Base-by-base conservation (phyloP, 35 echinoderm and acorn worm species). In the Stichopus chloronotus region DNA sequence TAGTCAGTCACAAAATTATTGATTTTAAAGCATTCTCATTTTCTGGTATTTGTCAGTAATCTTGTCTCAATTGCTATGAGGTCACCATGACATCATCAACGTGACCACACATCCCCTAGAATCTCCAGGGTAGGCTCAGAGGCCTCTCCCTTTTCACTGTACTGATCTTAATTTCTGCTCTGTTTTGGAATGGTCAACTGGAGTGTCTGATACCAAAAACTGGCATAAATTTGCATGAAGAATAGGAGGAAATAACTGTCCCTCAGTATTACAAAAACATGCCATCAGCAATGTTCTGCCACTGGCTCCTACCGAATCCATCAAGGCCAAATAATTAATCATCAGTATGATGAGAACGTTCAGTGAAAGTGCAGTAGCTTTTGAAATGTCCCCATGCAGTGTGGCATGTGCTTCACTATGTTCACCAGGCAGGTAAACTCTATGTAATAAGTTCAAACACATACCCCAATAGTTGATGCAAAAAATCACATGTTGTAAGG, bases 1-100 rank as follows among this genome's bases (percentile, higher is more conserved):
- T 43, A 43, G 19, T 74, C 69, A 74, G 69, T 74, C 13, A 74
- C 69, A 74, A 74, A 74, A 74, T 74, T 74, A 74, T 74, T 74
- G 69, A 74, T 74, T 74, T 74, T 43, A 43, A 43, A 74, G 12
- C 69, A 74, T 74, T 74, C 22, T 72, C 20, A 20, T 74, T 74
- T 74, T 74, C 19, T 2, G 7, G 2, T 74, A 74, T 74, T 19
- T 72, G 69, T 74, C 7, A 43, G 17, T 20, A 74, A 74, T 7
- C 69, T 74, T n/a, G 12, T 74, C 8, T 74, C 14, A 8, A 61
- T 74, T 74, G 22, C 61, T 65, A 74, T 14, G 13, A 14, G 12
- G 69, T 74, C 11, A 74, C 19, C 69, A 74, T 24, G 13, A 74
- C 69, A 74, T 74, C 69, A 74, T 74, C 69, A 74, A 14, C 69